Conservation (phyloP, 2,797 vertebrate genomes). For the Lepus oiostolus region DNA sequence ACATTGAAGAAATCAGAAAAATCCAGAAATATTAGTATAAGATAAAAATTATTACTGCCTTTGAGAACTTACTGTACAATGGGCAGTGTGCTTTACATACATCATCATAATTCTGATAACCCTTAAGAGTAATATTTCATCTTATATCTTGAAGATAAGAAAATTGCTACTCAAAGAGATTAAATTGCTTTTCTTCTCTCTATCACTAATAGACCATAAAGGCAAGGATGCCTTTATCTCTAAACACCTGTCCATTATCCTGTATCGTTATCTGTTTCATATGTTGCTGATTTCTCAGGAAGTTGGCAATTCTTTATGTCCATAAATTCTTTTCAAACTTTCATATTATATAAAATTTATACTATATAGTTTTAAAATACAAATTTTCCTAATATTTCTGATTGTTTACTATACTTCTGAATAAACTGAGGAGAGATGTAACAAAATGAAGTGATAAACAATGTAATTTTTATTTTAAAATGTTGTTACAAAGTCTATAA, state of each 20-base stretch:
- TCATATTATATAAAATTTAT: not conserved
- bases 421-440: not conserved
- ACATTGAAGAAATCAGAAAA: not conserved
- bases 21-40: constrained; percentile 6
- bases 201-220: not conserved
- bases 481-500: not conserved
- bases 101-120: not conserved
- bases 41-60: not conserved
- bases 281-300: not conserved
- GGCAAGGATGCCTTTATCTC: not conserved
- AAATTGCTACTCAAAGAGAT: not conserved
- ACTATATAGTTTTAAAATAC: not conserved
- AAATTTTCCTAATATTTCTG: not conserved
- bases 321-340: not conserved
- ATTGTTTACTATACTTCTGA: not conserved
- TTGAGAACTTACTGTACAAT: not conserved
- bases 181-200: not conserved
- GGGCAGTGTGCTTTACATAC: not conserved
- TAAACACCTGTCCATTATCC: not conserved
- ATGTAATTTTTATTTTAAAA: not conserved
- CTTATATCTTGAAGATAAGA: constrained; percentile 1
- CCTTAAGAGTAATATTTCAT: not conserved
- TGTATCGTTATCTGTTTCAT: not conserved
- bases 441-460: not conserved
- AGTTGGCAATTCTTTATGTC: not conserved